A percentile compares a stretch with the other conserved stretches of the same genome.
Evolutionary conservation across 2,797 vertebrate species (phyloP).

Genomic region (Hypotaenidia philippensis): DNA sequence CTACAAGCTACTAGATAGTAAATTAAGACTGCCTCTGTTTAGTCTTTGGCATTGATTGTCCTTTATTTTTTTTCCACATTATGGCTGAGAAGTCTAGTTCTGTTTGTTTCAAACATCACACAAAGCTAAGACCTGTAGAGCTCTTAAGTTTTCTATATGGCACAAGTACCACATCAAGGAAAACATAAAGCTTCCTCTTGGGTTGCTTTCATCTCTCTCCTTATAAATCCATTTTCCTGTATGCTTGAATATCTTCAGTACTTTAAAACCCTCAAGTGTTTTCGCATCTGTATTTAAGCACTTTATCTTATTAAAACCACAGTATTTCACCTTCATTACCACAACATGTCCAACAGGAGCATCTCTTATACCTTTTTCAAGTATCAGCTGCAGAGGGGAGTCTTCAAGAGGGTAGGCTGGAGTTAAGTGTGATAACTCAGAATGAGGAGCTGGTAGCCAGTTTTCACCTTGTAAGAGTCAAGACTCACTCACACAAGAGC

Average conservation of each 20-base stretch:
- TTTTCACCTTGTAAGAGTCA: neutral
- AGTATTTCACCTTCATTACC: neutral
- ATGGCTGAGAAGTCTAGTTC: neutral
- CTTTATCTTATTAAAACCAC: neutral
- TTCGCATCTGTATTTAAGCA: neutral
- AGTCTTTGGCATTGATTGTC: neutral
- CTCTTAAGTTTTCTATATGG: neutral
- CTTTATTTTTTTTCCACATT: neutral
- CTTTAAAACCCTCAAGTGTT: neutral
- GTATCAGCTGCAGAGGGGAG: neutral
- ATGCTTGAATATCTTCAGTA: neutral
- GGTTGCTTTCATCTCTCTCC: neutral
- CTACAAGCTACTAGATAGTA: neutral
- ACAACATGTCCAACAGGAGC: neutral
- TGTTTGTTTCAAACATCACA: neutral
- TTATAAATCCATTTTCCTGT: neutral
- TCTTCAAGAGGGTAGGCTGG: neutral
- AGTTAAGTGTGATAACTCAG: neutral
- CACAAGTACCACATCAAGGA: neutral
- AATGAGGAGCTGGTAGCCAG: neutral
- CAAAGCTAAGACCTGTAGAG: neutral
- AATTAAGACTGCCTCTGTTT: neutral
- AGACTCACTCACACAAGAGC: neutral
- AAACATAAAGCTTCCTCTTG: neutral
- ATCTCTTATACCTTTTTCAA: neutral